Conservation (phyloP, 2,797 vertebrate species). For the Oryzias dopingdopingensis region DNA sequence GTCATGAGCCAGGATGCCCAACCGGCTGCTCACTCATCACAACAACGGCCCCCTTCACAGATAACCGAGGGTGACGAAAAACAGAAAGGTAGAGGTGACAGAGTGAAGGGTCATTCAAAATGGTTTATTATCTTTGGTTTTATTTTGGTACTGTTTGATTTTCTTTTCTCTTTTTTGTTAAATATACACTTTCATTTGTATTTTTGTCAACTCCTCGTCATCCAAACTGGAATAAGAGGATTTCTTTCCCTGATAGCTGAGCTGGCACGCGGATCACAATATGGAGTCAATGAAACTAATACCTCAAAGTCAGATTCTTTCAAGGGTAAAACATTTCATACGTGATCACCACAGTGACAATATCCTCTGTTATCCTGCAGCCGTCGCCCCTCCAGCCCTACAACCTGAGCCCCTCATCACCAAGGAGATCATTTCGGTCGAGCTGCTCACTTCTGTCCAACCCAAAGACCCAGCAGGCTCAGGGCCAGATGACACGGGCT, state of each 20-base stretch:
- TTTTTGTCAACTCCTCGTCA: neutral
- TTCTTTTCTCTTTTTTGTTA: too few species aligned
- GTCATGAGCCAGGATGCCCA: constrained; percentile 18
- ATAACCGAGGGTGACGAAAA: constrained; percentile 59
- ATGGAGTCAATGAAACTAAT: neutral
- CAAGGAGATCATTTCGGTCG: constrained; percentile 69
- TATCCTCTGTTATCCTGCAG: constrained; percentile 56
- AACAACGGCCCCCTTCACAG: constrained; percentile 45
- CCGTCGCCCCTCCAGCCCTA: constrained; percentile 42
- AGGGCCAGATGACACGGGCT: constrained; percentile 40
- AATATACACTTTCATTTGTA: neutral
- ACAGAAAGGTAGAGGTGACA: neutral
- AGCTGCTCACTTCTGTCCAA: constrained; percentile 58
- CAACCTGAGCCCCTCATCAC: constrained; percentile 60
- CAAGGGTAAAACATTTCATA: neutral
- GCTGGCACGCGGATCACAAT: neutral
- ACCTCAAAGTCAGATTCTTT: neutral
- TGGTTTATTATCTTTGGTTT: too few species aligned
- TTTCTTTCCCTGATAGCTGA: neutral
- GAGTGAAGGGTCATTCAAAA: too few species aligned
- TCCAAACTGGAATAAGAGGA: neutral
- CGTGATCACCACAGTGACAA: constrained; percentile 42
- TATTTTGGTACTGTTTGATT: too few species aligned
- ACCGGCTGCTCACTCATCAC: constrained; percentile 20
- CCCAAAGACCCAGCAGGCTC: constrained; percentile 37